phyloP scores from a whole-genome alignment of 2,113 vertebrate genomes.

The Hemicordylus capensis region DNA sequence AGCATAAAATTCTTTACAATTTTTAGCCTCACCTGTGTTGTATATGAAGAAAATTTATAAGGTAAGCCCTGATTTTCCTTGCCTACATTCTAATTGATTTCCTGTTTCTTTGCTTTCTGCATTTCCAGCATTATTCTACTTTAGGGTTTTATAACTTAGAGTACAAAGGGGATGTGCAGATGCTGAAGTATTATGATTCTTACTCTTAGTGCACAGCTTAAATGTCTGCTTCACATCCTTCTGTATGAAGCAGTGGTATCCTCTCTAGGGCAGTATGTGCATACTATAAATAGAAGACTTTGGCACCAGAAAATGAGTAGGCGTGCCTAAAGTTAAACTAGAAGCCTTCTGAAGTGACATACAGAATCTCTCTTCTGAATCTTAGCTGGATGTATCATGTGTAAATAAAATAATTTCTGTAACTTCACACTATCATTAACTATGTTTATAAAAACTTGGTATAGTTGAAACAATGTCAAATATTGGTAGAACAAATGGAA shows the following conservation, averaged over 20 bases:
- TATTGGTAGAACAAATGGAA: not conserved
- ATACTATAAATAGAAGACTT: not conserved
- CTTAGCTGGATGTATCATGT: not conserved
- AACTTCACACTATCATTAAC: not conserved
- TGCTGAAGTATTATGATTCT: not conserved
- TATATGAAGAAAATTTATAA: not conserved
- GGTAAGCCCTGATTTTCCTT: not conserved
- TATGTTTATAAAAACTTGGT: not conserved
- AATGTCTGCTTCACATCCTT: not conserved
- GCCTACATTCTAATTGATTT: not conserved
- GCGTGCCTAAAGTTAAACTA: not conserved
- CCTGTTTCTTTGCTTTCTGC: accelerated
- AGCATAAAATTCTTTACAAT: too few relatives aligned
- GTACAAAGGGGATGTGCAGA: not conserved
- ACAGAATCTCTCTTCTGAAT: conserved; percentile 6
- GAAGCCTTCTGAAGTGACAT: not conserved
- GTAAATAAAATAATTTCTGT: not conserved
- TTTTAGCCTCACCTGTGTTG: not conserved
- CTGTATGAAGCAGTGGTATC: not conserved
- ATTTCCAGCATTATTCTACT: not conserved
- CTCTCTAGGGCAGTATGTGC: not conserved
- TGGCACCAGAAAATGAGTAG: not conserved
- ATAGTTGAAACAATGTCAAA: not conserved
- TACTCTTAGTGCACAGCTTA: not conserved
- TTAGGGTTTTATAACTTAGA: not conserved